Evolutionary conservation across 1,140 invertebrate genomes (phyloP).

Genomic region (Macrobrachium rosenbergii): DNA sequence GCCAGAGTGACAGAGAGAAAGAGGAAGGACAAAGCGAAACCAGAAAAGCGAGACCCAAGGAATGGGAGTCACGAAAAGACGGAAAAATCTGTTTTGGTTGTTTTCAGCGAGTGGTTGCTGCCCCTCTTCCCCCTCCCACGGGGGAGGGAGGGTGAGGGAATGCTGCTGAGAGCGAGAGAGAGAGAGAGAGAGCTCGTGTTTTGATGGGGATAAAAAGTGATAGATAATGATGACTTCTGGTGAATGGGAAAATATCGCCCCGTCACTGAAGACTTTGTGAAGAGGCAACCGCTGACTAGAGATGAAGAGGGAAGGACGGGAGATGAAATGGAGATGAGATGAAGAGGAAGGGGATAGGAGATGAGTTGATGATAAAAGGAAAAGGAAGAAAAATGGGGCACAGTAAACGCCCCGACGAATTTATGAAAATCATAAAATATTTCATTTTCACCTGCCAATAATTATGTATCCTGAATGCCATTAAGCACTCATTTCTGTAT

Average conservation of each 20-base stretch:
- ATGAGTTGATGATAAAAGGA: neutral
- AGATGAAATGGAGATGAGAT: no score
- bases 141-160: conserved; percentile 24
- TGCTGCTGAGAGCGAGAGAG: conserved; percentile 12
- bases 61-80: neutral
- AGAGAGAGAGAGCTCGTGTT: conserved; percentile 28
- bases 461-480: no score
- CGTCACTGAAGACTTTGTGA: conserved; percentile 31
- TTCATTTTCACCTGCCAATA: no score
- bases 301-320: neutral
- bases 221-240: conserved; percentile 50
- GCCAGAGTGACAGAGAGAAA: neutral
- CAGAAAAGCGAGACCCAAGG: neutral
- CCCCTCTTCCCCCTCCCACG: neutral
- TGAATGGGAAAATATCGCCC: conserved; percentile 38
- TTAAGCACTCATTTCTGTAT: no score
- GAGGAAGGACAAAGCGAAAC: neutral
- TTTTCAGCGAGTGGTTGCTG: neutral
- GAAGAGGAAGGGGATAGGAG: neutral
- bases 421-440: no score
- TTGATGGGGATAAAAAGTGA: conserved; percentile 39
- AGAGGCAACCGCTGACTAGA: neutral
- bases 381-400: neutral
- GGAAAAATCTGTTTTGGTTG: no score
- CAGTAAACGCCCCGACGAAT: neutral